These are phyloP conservation scores for Diaprepes abbreviatus DNA, from an alignment of 2,888 invertebrate species.

Conservation along the genomic window DNA sequence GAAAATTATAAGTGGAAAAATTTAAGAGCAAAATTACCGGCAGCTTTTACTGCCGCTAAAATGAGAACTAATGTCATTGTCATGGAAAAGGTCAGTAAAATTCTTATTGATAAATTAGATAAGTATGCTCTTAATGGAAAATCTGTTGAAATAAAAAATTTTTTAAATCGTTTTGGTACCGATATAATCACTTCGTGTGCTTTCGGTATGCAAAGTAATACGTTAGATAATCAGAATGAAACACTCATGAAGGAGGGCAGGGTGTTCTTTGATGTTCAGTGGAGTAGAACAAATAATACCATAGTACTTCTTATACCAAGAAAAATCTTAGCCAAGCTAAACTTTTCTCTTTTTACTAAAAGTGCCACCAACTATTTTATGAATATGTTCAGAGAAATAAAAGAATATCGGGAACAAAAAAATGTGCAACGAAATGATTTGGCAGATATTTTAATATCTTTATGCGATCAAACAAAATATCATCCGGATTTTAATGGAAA, in stretches of 20 bases:
- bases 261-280: constrained; percentile 54
- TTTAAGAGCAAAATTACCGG: constrained; percentile 57
- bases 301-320: constrained; percentile 51
- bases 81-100: constrained; percentile 50
- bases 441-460: constrained; percentile 66
- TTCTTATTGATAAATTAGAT: constrained; percentile 9
- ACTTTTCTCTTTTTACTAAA: constrained; percentile 54
- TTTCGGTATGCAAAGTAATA: constrained; percentile 73
- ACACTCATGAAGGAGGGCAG: constrained; percentile 61
- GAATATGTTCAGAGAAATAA: constrained; percentile 64
- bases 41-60: constrained; percentile 62
- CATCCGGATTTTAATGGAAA: constrained; percentile 47
- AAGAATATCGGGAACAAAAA: constrained; percentile 64
- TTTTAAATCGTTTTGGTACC: constrained; percentile 62
- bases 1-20: constrained; percentile 66
- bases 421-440: constrained; percentile 69
- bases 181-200: constrained; percentile 60
- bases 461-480: constrained; percentile 53
- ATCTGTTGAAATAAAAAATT: constrained; percentile 62
- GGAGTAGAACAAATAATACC: constrained; percentile 51
- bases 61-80: constrained; percentile 62
- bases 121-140: constrained; percentile 35
- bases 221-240: constrained; percentile 69
- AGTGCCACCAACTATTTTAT: constrained; percentile 65
- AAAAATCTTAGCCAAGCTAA: constrained; percentile 52